Conservation (phyloP, 2,797 vertebrate species). For the Xenentodon cancila region DNA sequence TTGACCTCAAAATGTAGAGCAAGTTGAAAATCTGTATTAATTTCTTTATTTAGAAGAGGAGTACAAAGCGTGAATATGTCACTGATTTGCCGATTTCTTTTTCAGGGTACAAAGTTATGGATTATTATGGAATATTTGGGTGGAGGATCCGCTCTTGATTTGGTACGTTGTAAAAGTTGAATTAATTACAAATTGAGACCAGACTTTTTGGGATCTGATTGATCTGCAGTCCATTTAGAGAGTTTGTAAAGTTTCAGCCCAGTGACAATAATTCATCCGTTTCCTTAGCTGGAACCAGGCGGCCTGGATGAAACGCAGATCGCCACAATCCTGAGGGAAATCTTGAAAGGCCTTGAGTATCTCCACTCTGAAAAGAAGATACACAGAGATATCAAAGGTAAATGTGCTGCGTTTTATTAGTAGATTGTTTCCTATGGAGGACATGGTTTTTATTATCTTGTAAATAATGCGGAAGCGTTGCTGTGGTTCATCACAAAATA, state of each 20-base stretch:
- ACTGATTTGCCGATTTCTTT: conserved; percentile 41
- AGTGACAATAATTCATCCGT: not conserved
- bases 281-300: conserved; percentile 91
- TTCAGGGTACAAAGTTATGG: conserved; percentile 97
- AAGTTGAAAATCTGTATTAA: too few relatives aligned
- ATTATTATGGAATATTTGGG: conserved; percentile 99
- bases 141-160: conserved; percentile 95
- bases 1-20: too few relatives aligned
- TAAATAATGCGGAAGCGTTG: not conserved
- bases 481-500: not conserved
- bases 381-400: conserved; percentile 99
- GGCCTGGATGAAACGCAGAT: conserved; percentile 95
- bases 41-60: too few relatives aligned
- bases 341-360: conserved; percentile 97
- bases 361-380: conserved; percentile 99
- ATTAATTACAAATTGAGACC: not conserved
- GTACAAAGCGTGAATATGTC: too few relatives aligned
- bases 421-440: conserved; percentile 1
- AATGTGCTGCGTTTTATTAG: not conserved
- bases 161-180: conserved; percentile 83
- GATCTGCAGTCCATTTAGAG: not conserved
- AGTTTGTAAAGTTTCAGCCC: not conserved
- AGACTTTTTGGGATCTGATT: not conserved
- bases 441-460: not conserved
- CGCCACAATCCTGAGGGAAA: conserved; percentile 95